Conservation (phyloP, 2,113 vertebrate genomes). For the Urocynchramus pylzowi region DNA sequence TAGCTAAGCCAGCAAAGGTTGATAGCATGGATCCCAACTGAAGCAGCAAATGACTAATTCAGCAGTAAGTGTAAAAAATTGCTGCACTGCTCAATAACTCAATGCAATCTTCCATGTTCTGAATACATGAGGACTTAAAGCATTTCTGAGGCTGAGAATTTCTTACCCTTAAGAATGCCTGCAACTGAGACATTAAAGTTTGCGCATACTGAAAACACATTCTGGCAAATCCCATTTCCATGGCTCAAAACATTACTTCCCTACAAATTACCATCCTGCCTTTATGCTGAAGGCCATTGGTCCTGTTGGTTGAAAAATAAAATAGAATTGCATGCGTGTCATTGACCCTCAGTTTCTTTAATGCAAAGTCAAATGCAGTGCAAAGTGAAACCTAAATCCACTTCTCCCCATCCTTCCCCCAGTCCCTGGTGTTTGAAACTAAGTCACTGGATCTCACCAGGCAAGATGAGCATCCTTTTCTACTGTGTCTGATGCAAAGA, state of each 20-base stretch:
- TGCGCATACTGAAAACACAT: not conserved
- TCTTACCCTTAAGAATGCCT: not conserved
- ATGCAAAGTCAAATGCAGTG: not conserved
- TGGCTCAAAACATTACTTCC: not conserved
- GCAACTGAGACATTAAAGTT: not conserved
- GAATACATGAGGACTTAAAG: not conserved
- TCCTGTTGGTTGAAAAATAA: not conserved
- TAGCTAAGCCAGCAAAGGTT: not conserved
- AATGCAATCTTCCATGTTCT: not conserved
- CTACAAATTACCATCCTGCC: not conserved
- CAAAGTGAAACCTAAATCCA: not conserved
- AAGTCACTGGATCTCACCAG: not conserved
- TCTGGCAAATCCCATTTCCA: not conserved
- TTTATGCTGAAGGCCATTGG: not conserved
- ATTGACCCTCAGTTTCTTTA: not conserved
- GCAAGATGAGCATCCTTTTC: not conserved
- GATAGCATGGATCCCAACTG: not conserved
- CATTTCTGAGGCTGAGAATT: not conserved
- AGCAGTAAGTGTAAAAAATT: not conserved
- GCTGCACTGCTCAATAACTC: not conserved
- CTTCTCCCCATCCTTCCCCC: too few species aligned
- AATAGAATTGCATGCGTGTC: too few species aligned
- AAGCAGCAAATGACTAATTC: slow-evolving; percentile 20
- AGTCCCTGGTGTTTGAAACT: rapidly evolving
- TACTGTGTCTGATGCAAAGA: not conserved